Conservation (phyloP, 2,797 vertebrate species). For the Enteromius paludinosus region DNA sequence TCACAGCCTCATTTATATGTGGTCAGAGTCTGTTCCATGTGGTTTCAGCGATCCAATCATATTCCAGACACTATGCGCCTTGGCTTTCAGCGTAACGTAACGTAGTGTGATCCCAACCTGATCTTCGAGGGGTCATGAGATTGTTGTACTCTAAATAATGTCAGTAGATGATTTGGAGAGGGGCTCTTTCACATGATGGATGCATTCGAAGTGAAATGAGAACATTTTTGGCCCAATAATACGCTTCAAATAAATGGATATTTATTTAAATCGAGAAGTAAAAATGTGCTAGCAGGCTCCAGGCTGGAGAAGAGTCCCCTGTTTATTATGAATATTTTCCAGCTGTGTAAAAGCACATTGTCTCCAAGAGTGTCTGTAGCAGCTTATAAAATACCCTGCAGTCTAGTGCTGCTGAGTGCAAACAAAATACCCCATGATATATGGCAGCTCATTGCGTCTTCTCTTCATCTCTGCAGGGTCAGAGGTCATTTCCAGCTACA, state of each 20-base stretch:
- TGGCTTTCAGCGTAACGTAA: neutral
- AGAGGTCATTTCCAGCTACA: conserved; percentile 77
- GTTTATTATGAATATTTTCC: conserved; percentile 44
- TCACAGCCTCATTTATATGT: neutral
- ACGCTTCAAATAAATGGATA: conserved; percentile 25
- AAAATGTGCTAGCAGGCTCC: conserved; percentile 17
- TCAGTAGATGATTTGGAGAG: neutral
- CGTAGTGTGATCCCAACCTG: neutral
- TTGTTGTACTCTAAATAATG: conserved; percentile 3
- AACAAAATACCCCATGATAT: neutral
- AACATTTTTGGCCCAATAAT: conserved; percentile 27
- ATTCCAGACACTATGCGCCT: neutral
- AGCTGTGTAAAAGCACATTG: conserved; percentile 33
- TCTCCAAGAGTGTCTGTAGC: neutral
- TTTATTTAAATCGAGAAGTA: conserved; percentile 22
- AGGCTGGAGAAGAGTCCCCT: neutral
- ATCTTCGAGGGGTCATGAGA: neutral
- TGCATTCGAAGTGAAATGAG: neutral
- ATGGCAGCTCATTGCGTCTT: conserved; percentile 3
- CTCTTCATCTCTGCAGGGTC: conserved; percentile 65
- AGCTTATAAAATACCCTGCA: neutral
- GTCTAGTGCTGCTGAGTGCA: neutral
- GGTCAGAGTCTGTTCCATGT: neutral
- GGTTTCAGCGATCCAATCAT: neutral
- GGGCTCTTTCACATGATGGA: conserved; percentile 6